phyloP scores from a whole-genome alignment of 2,797 vertebrate genomes.

The Microctenopoma stevenorrisi region DNA sequence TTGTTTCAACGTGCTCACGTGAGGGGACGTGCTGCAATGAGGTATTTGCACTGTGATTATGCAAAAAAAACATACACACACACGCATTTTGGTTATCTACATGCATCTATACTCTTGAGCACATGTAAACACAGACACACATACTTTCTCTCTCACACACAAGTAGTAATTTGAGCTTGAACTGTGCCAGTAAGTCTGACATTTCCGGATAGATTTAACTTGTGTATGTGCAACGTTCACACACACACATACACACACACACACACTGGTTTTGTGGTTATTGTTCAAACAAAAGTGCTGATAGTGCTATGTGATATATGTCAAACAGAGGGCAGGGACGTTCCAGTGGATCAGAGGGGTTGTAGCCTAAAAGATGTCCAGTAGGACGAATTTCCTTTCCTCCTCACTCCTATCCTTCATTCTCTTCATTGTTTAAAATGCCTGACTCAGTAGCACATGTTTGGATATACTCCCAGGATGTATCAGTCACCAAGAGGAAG shows the following conservation, averaged over 20 bases:
- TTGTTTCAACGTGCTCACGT: constrained; percentile 17
- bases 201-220: constrained; percentile 64
- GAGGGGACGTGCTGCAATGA: neutral
- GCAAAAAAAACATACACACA: neutral
- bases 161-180: constrained; percentile 68
- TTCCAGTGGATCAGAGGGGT: neutral
- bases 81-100: neutral
- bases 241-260: no score
- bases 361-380: constrained; percentile 23
- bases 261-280: constrained; percentile 32
- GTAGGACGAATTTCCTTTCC: neutral
- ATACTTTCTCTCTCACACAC: constrained; percentile 49
- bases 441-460: constrained; percentile 62
- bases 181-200: constrained; percentile 73
- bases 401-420: neutral
- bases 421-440: constrained; percentile 12
- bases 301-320: constrained; percentile 22
- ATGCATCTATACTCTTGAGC: constrained; percentile 12
- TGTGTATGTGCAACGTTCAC: constrained; percentile 45
- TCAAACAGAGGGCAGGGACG: constrained; percentile 5
- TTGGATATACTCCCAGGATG: constrained; percentile 31
- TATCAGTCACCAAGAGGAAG: constrained; percentile 37
- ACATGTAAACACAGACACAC: constrained; percentile 32
- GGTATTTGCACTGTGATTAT: neutral
- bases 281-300: constrained; percentile 39